Base-by-base conservation (phyloP, 2,888 invertebrate genomes). In the Megamerina dolium region DNA sequence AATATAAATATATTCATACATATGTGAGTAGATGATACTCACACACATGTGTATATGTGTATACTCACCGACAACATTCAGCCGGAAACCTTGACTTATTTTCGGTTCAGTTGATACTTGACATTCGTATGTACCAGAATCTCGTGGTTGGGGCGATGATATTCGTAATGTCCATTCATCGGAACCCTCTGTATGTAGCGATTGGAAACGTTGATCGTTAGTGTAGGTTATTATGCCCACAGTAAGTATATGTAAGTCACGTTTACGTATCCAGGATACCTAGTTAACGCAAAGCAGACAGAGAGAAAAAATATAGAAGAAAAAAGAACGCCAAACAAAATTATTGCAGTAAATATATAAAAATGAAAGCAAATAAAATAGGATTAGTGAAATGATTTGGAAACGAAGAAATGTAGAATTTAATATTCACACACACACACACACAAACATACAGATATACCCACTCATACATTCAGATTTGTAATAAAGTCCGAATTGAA, bases 21-120 rank as follows among this genome's bases (percentile, higher is more conserved):
- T n/a, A n/a, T n/a, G n/a, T n/a, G n/a, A n/a, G n/a, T n/a, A n/a
- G n/a, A n/a, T n/a, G n/a, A n/a, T n/a, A n/a, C n/a, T n/a, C n/a
- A n/a, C n/a, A n/a, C n/a, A 17, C 32, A 9, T n/a, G n/a, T n/a
- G n/a, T n/a, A n/a, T n/a, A n/a, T n/a, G n/a, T 23, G 12, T 30
- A 8, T 32, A 29, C 29, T 35, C 29, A 18, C 27, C 33, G 21
- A 35, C 6, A 9, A 27, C 30, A 43, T 18, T 36, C 36, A 39
- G 29, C 13, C 30, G 32, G 19, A 37, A 37, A 30, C 26, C 27
- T n/a, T 21, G 20, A 19, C 18, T 32, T 16, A 27, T 85, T 72
- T 85, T 85, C 41, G 85, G 85, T 67, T 85, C 85, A 10, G 84
- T 84, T 63, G 83, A 83, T 53, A 85, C 83, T 73, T 85, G 85